Evolutionary conservation across 2,888 invertebrate species (phyloP).

Genomic region (Netelia inedita): DNA sequence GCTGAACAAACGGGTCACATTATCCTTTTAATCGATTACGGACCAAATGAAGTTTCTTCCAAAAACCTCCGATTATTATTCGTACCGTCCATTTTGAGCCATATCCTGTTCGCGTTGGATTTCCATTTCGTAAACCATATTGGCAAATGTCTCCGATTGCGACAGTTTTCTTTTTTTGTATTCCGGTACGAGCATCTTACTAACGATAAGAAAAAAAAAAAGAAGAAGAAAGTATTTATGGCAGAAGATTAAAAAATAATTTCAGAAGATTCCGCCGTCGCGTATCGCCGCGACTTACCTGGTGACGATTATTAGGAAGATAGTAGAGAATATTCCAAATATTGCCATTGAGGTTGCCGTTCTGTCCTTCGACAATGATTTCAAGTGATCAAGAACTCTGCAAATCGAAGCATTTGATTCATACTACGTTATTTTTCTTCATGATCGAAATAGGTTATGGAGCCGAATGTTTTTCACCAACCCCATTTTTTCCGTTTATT

Average conservation of each 20-base stretch:
- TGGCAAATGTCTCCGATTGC: not conserved
- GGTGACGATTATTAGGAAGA: not conserved
- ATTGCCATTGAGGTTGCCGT: not conserved
- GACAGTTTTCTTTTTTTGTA: no score
- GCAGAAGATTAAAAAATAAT: not conserved
- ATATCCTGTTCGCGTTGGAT: not conserved
- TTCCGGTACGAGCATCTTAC: not conserved
- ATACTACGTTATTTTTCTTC: not conserved
- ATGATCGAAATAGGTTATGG: not conserved
- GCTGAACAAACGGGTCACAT: not conserved
- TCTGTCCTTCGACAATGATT: no score
- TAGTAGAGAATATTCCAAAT: no score
- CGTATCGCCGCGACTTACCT: not conserved
- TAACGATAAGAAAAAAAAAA: not conserved
- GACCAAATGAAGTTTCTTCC: no score
- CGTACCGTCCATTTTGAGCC: no score
- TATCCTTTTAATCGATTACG: not conserved
- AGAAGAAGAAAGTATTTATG: slow-evolving; percentile 8
- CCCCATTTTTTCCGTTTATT: slow-evolving; percentile 50
- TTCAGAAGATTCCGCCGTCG: not conserved
- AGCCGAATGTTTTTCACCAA: not conserved
- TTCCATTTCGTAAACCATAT: not conserved
- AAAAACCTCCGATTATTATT: no score
- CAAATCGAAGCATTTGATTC: not conserved
- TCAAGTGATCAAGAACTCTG: not conserved